phyloP scores from a whole-genome alignment of 2,797 vertebrate species.

The Petrocephalus sullivani region DNA sequence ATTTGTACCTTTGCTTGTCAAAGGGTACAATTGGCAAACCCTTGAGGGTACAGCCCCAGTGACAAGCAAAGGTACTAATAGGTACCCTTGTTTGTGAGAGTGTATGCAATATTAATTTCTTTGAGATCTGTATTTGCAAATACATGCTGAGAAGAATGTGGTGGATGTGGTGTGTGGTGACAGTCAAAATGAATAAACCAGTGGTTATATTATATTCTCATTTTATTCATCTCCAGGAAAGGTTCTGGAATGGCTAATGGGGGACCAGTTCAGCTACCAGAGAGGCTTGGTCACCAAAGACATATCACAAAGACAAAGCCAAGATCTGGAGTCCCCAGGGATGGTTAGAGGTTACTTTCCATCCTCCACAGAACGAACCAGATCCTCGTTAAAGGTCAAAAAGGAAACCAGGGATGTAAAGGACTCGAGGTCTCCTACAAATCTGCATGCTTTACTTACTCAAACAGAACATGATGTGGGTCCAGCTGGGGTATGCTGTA shows the following conservation, averaged over 20 bases:
- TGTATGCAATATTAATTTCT: background rate
- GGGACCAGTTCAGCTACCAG: conserved; percentile 20
- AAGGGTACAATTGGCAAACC: no score
- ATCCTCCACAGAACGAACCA: background rate
- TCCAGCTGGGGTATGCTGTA: conserved; percentile 65
- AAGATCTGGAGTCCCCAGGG: background rate
- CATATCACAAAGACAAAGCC: conserved; percentile 15
- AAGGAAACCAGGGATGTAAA: conserved; percentile 1
- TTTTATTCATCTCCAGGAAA: conserved; percentile 29
- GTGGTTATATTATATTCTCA: background rate
- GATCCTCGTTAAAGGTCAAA: background rate
- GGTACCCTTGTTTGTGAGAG: no score
- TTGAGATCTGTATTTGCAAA: background rate
- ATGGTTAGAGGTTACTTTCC: background rate
- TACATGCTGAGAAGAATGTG: background rate
- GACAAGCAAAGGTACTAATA: no score
- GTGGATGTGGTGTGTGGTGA: background rate
- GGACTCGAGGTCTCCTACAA: background rate
- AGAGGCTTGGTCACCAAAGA: conserved; percentile 13
- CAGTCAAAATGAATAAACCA: background rate
- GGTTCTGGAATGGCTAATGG: conserved; percentile 35
- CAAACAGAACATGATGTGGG: conserved; percentile 42
- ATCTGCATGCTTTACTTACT: background rate
- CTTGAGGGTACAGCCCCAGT: no score
- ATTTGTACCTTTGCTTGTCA: no score